Evolutionary conservation across 2,113 vertebrate species (phyloP), one percentile per base, ranked within the genome.

Genomic region (Cyanoderma ruficeps): DNA sequence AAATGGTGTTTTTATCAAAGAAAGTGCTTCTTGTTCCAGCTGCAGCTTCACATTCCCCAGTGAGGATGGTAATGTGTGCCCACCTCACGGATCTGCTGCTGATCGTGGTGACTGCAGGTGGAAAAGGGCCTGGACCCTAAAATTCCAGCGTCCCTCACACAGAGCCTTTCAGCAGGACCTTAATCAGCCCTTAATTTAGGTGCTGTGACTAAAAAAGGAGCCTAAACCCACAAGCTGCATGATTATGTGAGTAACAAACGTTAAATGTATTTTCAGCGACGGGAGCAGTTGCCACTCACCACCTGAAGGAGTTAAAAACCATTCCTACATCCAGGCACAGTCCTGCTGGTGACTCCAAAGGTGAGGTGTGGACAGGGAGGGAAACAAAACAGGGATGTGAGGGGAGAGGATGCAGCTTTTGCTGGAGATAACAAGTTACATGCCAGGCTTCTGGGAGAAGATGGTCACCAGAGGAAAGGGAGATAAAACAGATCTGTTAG

Each of bases 241-340:
- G 6, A n/a, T 23, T 56, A 14, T 0, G 1, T 1, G 8, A 42
- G 8, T 21, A 11, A 77, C 35, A 50, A n/a, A 9, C 0, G 2
- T 17, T 19, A 15, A 64, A 33, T 16, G 1, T 4, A 4, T 16
- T 74, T 57, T 33, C 20, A 74, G 28, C 1, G 31, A 37, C 41
- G 17, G 11, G 3, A 69, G 52, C 5, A 7, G 35, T 6, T 37
- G 44, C 47, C 27, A 15, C 56, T 63, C 6, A 8, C 21, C 44
- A 37, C 52, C 61, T 12, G 50, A 50, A 18, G 0, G 4, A 5
- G 1, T 23, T 60, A 79, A 78, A 23, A 55, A 83, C 33, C 10
- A 7, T 52, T 68, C 90, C 39, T 5, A 10, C 1, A 10, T 24
- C 52, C 47, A 63, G 69, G 42, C 46, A n/a, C 0, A 0, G 30